Evolutionary conservation across 2,888 invertebrate genomes (phyloP).

Genomic region (Sinohyriopsis cumingii): DNA sequence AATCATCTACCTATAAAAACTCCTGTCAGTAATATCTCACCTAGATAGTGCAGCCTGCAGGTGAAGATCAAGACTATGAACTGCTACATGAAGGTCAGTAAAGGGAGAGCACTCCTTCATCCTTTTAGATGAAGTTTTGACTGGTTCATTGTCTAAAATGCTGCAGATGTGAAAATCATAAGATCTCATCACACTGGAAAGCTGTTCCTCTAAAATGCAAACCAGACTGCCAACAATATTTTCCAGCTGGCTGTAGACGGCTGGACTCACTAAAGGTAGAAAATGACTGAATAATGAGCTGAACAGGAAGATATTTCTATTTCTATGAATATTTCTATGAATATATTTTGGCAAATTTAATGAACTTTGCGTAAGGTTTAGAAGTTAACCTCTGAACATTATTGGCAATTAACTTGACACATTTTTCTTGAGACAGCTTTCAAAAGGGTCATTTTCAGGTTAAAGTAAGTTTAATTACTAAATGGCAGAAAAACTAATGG

Average conservation of each 20-base stretch:
- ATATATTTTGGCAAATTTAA: too few relatives aligned
- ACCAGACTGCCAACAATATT: not conserved
- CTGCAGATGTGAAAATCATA: slow-evolving; percentile 40
- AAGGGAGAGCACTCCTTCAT: slow-evolving; percentile 8
- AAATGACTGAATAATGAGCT: too few relatives aligned
- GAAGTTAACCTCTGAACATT: too few relatives aligned
- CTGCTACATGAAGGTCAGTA: slow-evolving; percentile 46
- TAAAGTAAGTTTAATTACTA: too few relatives aligned
- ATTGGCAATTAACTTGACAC: too few relatives aligned
- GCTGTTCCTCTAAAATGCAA: not conserved
- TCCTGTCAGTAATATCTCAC: slow-evolving; percentile 23
- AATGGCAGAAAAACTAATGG: too few relatives aligned
- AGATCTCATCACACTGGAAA: slow-evolving; percentile 26
- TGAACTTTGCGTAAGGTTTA: too few relatives aligned
- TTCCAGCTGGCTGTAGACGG: not conserved
- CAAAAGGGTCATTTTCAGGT: too few relatives aligned
- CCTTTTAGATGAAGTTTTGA: slow-evolving; percentile 2
- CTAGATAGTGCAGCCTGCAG: slow-evolving; percentile 60
- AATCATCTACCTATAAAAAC: not conserved
- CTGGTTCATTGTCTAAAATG: slow-evolving; percentile 30
- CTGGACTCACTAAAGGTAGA: not conserved
- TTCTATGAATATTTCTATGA: too few relatives aligned
- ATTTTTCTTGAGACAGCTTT: too few relatives aligned
- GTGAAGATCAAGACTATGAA: slow-evolving; percentile 66
- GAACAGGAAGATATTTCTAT: too few relatives aligned